phyloP scores from a whole-genome alignment of 2,797 vertebrate genomes.

The Paratrypauchen microcephalus region DNA sequence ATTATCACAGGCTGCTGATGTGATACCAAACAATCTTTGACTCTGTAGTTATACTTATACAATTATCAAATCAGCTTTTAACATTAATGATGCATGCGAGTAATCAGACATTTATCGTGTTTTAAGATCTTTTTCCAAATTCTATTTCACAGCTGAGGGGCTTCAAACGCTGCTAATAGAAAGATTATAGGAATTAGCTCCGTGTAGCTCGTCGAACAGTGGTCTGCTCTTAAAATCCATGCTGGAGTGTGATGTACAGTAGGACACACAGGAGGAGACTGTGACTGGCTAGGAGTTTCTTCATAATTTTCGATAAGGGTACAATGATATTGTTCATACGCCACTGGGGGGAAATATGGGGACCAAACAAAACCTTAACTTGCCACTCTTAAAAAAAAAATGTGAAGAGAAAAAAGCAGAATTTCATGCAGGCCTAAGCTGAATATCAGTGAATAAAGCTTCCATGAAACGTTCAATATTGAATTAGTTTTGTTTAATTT shows the following conservation, averaged over 20 bases:
- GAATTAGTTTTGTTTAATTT: not conserved
- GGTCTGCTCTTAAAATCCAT: constrained; percentile 19
- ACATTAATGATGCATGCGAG: constrained; percentile 81
- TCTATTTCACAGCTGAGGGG: constrained; percentile 71
- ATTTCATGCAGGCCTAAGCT: too few species aligned
- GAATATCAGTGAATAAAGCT: too few species aligned
- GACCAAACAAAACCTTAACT: not conserved
- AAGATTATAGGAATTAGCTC: constrained; percentile 61
- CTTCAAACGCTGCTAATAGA: constrained; percentile 71
- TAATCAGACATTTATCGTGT: constrained; percentile 76
- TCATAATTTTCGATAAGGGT: not conserved
- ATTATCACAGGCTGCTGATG: constrained; percentile 81
- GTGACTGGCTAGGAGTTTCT: constrained; percentile 15
- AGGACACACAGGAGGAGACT: constrained; percentile 13
- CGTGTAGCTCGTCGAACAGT: constrained; percentile 46
- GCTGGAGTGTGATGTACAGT: constrained; percentile 29
- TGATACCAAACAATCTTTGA: constrained; percentile 81
- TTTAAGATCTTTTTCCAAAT: constrained; percentile 69
- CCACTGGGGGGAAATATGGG: too few species aligned
- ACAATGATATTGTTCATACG: not conserved
- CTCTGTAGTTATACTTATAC: constrained; percentile 73
- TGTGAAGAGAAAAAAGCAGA: too few species aligned
- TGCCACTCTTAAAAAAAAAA: too few species aligned
- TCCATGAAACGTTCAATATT: not conserved
- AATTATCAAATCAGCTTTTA: constrained; percentile 81